Percentiles rank a stretch among this genome's conserved stretches.
These are phyloP conservation scores for Brachionus manjavacas DNA, from an alignment of 1,140 invertebrate genomes.

Conservation along the genomic window DNA sequence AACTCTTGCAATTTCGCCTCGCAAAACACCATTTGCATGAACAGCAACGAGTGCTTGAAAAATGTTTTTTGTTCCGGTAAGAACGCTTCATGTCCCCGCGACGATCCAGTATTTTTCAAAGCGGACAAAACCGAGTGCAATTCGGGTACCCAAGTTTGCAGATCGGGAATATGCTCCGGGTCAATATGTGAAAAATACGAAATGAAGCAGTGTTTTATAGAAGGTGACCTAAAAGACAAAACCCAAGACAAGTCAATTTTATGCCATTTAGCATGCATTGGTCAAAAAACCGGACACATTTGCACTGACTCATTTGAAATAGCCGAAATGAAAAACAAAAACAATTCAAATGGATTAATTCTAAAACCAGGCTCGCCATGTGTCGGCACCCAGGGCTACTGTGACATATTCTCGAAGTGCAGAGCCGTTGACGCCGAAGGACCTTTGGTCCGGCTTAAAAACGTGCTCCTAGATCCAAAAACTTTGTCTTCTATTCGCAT, in stretches of 20 bases:
- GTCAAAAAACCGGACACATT: conserved; percentile 12
- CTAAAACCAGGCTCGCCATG: conserved; percentile 77
- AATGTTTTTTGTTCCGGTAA: conserved; percentile 49
- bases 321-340: conserved; percentile 1
- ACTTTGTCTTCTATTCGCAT: conserved; percentile 62
- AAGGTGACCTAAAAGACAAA: conserved; percentile 62
- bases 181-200: conserved; percentile 91
- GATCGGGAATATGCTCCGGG: conserved; percentile 78
- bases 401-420: conserved; percentile 95
- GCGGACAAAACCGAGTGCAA: conserved; percentile 68
- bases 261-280: conserved; percentile 85
- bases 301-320: conserved; percentile 38
- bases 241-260: conserved; percentile 66
- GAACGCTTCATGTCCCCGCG: conserved; percentile 66
- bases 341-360: not conserved
- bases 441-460: conserved; percentile 88
- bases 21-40: conserved; percentile 67
- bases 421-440: conserved; percentile 95
- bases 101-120: conserved; percentile 64
- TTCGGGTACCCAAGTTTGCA: conserved; percentile 65
- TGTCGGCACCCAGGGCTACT: conserved; percentile 90
- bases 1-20: conserved; percentile 71
- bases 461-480: conserved; percentile 84
- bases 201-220: conserved; percentile 91
- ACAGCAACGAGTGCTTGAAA: conserved; percentile 79